Evolutionary conservation across 2,797 vertebrate species (phyloP).

Genomic region (Typhlichthys subterraneus): DNA sequence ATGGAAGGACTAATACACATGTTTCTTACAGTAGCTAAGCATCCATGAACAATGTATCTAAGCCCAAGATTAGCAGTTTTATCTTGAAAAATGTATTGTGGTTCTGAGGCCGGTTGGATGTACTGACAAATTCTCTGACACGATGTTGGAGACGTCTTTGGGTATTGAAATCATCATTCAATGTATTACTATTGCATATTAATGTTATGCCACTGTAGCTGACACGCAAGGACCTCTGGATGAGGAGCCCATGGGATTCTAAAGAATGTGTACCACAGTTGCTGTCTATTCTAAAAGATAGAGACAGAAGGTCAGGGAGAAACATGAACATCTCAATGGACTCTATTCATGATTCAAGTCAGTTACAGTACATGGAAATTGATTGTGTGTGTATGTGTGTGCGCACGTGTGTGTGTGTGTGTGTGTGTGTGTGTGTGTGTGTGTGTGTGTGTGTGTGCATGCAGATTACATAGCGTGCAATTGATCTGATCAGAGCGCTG

Average conservation of each 20-base stretch:
- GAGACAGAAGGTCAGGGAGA: not conserved
- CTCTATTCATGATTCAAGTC: no score
- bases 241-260: slow-evolving; percentile 6
- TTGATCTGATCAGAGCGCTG: slow-evolving; percentile 11
- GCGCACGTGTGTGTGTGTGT: not conserved
- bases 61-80: no score
- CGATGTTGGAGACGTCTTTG: slow-evolving; percentile 39
- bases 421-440: not conserved
- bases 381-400: not conserved
- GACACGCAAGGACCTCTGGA: slow-evolving; percentile 55
- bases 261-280: slow-evolving; percentile 33
- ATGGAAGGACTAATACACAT: no score
- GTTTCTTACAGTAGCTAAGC: no score
- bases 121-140: no score
- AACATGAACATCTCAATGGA: not conserved
- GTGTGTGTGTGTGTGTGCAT: not conserved
- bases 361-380: no score
- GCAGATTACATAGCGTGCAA: not conserved
- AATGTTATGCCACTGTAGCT: slow-evolving; percentile 53
- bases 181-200: slow-evolving; percentile 68
- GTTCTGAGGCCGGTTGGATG: no score
- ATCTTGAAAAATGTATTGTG: no score
- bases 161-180: slow-evolving; percentile 33
- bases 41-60: no score
- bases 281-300: slow-evolving; percentile 18